Percentiles rank a stretch among this genome's conserved stretches.
Evolutionary conservation across 1,140 invertebrate species (phyloP).

Genomic region (Camponotus vicinus): DNA sequence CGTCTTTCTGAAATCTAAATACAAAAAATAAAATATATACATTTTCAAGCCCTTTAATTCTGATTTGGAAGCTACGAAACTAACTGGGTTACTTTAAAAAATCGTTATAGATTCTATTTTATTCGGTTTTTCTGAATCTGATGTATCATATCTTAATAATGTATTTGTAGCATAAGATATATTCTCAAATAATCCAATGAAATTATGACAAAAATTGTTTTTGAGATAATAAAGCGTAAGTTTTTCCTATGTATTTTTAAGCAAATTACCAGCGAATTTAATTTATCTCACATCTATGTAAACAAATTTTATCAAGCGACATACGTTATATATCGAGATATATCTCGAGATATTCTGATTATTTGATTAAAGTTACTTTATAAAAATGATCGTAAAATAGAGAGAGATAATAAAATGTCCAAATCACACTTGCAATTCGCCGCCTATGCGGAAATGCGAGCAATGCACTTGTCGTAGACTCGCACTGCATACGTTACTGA

Average conservation of each 20-base stretch:
- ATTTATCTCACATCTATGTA: background rate
- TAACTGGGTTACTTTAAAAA: background rate
- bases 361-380: background rate
- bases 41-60: background rate
- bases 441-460: conserved; percentile 26
- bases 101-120: background rate
- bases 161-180: too few relatives aligned
- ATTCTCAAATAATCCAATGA: too few relatives aligned
- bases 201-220: too few relatives aligned
- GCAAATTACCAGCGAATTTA: background rate
- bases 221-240: too few relatives aligned
- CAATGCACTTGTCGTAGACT: conserved; percentile 45
- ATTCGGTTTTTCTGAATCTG: background rate
- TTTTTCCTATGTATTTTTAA: too few relatives aligned
- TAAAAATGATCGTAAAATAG: background rate
- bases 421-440: background rate
- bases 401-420: background rate
- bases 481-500: conserved; percentile 66
- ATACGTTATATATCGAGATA: background rate
- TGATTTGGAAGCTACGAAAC: background rate
- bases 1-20: background rate
- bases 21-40: background rate
- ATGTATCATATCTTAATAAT: background rate
- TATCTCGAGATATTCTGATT: background rate
- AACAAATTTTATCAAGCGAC: background rate